Percentiles rank a stretch among this genome's conserved stretches.
phyloP scores from a whole-genome alignment of 2,797 vertebrate species.

The Rhodeus uyekii region DNA sequence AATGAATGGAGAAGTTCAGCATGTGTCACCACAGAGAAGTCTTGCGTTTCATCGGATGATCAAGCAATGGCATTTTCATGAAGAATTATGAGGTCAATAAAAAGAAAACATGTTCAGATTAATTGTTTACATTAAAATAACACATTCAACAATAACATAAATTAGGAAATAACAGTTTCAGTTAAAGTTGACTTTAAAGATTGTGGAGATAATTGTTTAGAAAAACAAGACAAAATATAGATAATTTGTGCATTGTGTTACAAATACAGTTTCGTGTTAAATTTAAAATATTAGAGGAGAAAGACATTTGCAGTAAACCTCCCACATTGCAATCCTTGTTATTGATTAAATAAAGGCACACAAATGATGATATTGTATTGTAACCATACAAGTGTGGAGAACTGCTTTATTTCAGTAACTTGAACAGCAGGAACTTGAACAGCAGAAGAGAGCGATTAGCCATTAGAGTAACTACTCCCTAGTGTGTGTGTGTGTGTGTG shows the following conservation, averaged over 20 bases:
- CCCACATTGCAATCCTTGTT: background rate
- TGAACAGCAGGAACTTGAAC: background rate
- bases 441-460: conserved; percentile 19
- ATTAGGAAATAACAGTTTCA: background rate
- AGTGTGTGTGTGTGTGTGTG: conserved; percentile 36
- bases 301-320: too few species aligned
- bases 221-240: background rate
- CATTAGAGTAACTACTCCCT: conserved; percentile 21
- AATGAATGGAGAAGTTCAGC: too few species aligned
- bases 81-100: too few species aligned
- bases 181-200: background rate
- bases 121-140: background rate
- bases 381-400: background rate
- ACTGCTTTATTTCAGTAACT: background rate
- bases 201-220: background rate
- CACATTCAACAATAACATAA: background rate
- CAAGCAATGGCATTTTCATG: too few species aligned
- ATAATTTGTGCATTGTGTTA: background rate
- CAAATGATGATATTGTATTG: background rate
- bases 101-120: background rate
- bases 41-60: too few species aligned
- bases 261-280: background rate
- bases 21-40: too few species aligned
- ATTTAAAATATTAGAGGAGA: too few species aligned
- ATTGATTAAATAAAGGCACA: background rate